Base-by-base conservation (phyloP, 2,888 invertebrate genomes). In the Lycaena phlaeas region DNA sequence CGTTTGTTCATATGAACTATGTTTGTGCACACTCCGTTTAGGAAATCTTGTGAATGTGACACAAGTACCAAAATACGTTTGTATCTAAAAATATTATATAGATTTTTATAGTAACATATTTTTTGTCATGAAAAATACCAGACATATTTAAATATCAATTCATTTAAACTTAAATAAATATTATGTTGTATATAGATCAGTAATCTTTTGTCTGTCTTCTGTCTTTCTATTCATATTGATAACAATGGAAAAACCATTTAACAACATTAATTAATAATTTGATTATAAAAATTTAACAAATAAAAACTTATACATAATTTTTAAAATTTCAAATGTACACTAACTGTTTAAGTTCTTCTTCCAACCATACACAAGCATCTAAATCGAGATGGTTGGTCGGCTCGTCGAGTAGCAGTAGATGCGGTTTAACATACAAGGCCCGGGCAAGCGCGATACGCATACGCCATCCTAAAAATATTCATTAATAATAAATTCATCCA, bases 341-440 rank as follows among this genome's bases (percentile, higher is more conserved):
- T 76, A 64, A 94, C 87, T 92, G 90, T 84, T 96, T 96, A 29
- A 99, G 87, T 79, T 99, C 98, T 70, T 97, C 96, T 76, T 99
- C 99, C 42, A 99, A 88, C 99, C 99, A 99, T 31, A 99, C 98
- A 70, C 98, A 99, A 42, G 99, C 98, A 67, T 99, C 97, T 54
- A 99, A 87, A 87, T 99, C 99, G 49, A 99, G 89, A 76, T 99
- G 99, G 84, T 99, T 99, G 7, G 99, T 99, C 2, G 99, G 99
- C 84, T 99, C 99, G 72, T 99, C 99, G 26, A 99, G 87, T 57
- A 99, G 85, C 51, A 99, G 82, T 43, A 99, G 82, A 64, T 99
- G 99, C 0, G 99, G 99, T 72, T 98, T 99, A 31, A 99, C 93
- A 71, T 98, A 99, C 27, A 99, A 84, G 1, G 99, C 99, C 57